Base-by-base conservation (phyloP, 1,140 invertebrate genomes). In the Ptiloglossa arizonensis region DNA sequence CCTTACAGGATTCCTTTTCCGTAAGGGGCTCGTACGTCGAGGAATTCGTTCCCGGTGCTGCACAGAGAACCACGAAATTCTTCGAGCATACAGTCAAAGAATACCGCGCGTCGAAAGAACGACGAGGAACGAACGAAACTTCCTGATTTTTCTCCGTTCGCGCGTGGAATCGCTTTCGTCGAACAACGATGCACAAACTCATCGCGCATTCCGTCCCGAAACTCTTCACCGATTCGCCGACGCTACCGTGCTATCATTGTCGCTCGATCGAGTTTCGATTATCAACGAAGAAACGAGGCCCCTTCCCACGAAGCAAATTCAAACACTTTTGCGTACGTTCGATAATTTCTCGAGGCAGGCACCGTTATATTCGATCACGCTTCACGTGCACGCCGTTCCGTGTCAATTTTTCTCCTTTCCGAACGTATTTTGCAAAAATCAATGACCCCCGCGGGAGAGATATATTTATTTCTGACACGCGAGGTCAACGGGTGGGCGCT, bases 41-140 rank as follows among this genome's bases (percentile, higher is more conserved):
- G 44, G 32, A 75, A 68, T 75, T 69, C 59, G 48, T 68, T 68
- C 54, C 27, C 8, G 13, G 13, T 2, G n/a, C 1, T 19, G 27
- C 17, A 19, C n/a, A 38, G 41, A 48, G 41, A 44, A 38, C 52
- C 57, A 38, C 32, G 50, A 57, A 41, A 27, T 35, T 62, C 59
- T 24, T 15, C 59, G 9, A n/a, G 35, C 50, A 52, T 52, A 52
- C 59, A 35, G 19, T 62, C 59, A 41, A 44, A 41, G 32, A 46
- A 48, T 50, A 52, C 50, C 59, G 29, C 1, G n/a, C 8, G 27
- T n/a, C 22, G 35, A 17, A 4, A 19, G 32, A 32, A 57, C 24
- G 27, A 29, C 11, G 22, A 68, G 29, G 15, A 41, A 19, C 27
- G 41, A 5, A 66, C 32, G 9, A 64, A 64, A 56, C 44, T 32